Evolutionary conservation across 1,140 invertebrate genomes (phyloP).

Genomic region (Ectropis grisescens): DNA sequence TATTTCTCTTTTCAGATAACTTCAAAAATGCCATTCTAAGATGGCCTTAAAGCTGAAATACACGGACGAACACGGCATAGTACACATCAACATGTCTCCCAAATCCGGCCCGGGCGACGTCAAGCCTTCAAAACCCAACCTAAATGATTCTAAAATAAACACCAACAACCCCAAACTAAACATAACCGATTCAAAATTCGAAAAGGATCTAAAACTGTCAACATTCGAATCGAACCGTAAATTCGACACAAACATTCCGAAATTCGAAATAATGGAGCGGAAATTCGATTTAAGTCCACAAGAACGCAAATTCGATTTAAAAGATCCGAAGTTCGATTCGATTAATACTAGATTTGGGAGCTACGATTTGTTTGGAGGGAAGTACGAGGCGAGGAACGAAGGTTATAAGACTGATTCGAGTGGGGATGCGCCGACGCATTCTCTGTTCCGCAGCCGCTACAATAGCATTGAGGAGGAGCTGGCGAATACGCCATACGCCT

Average conservation of each 20-base stretch:
- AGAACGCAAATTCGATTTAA: conserved; percentile 17
- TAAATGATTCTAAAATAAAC: too few species aligned
- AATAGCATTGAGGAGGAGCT: conserved; percentile 65
- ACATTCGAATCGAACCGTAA: too few species aligned
- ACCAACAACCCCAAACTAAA: too few species aligned
- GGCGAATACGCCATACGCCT: conserved; percentile 66
- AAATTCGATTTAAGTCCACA: too few species aligned
- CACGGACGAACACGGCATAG: conserved; percentile 54
- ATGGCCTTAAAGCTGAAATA: conserved; percentile 62
- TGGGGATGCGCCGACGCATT: conserved; percentile 16
- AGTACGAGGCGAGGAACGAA: conserved; percentile 28
- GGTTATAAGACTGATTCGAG: conserved; percentile 19
- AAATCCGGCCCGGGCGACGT: conserved; percentile 16
- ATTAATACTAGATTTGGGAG: conserved; percentile 53
- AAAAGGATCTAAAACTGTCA: too few species aligned
- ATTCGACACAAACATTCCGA: conserved; percentile 8
- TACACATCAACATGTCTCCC: conserved; percentile 56
- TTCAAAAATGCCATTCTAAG: conserved; percentile 10
- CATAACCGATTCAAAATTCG: too few species aligned
- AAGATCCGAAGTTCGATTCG: conserved; percentile 50
- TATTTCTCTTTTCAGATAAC: too few species aligned
- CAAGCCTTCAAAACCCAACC: too few species aligned
- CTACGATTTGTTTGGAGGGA: conserved; percentile 55
- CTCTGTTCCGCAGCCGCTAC: conserved; percentile 61
- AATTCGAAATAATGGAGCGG: too few species aligned